Evolutionary conservation across 2,797 vertebrate genomes (phyloP).

Genomic region (Nannoperca obscura): DNA sequence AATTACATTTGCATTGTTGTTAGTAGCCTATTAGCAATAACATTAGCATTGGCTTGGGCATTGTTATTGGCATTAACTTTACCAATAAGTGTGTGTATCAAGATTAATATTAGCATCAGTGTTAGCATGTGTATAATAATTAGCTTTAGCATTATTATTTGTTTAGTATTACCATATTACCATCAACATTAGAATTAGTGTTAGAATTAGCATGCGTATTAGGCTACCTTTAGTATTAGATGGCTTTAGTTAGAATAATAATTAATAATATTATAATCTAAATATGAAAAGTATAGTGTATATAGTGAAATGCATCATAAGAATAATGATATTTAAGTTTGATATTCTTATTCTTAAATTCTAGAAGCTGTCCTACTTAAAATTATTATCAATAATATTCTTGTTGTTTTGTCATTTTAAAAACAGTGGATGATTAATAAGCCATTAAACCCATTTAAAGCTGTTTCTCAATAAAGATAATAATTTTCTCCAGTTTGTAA

Average conservation of each 20-base stretch:
- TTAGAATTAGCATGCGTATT: neutral
- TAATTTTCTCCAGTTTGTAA: constrained; percentile 22
- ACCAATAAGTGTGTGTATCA: neutral
- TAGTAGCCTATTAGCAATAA: no score
- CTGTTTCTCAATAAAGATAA: constrained; percentile 7
- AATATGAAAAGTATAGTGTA: neutral
- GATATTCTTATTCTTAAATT: neutral
- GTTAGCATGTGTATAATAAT: no score
- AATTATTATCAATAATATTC: neutral
- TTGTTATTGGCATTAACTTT: neutral
- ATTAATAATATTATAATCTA: neutral
- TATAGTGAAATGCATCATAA: neutral
- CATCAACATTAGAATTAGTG: neutral
- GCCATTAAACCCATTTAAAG: constrained; percentile 12
- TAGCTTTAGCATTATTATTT: neutral
- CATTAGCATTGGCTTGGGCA: neutral
- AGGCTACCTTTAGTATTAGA: neutral
- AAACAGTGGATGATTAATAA: constrained; percentile 23
- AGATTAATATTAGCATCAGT: neutral
- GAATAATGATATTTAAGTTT: neutral
- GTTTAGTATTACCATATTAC: neutral
- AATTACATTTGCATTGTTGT: neutral
- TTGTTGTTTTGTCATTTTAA: constrained; percentile 18
- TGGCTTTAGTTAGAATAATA: neutral
- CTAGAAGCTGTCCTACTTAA: neutral